phyloP scores from a whole-genome alignment of 2,113 vertebrate species.

The Myrmecobius fasciatus region DNA sequence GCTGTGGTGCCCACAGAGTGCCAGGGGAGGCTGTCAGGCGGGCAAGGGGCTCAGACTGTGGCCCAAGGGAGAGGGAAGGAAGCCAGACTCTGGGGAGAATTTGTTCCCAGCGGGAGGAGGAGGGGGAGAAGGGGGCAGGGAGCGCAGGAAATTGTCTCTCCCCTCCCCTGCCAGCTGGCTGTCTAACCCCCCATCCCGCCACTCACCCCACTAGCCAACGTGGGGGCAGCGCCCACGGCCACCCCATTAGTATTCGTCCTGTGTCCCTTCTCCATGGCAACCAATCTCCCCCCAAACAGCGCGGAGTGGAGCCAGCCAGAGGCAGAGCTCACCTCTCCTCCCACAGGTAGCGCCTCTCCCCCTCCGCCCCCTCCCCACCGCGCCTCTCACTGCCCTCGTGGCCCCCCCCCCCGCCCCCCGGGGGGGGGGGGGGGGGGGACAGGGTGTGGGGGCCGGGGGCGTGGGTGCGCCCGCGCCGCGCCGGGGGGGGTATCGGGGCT shows the following conservation, averaged over 20 bases:
- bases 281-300: conserved; percentile 58
- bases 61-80: conserved; percentile 23
- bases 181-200: background rate
- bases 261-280: conserved; percentile 78
- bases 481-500: background rate
- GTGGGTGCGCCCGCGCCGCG: background rate
- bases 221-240: conserved; percentile 63
- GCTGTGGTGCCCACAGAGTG: background rate
- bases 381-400: background rate
- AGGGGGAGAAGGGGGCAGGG: conserved; percentile 25
- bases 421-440: conserved; percentile 67
- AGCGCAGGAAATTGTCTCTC: background rate
- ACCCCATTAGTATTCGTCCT: conserved; percentile 77
- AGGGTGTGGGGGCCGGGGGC: conserved; percentile 9
- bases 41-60: background rate
- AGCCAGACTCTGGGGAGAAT: conserved; percentile 9
- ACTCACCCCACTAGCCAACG: background rate
- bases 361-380: background rate
- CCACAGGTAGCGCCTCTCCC: conserved; percentile 78
- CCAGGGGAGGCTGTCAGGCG: background rate
- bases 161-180: background rate
- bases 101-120: conserved; percentile 3
- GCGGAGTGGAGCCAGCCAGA: conserved; percentile 70
- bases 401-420: background rate
- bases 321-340: conserved; percentile 76